Conservation (phyloP, 2,797 vertebrate species). For the Anableps anableps region DNA sequence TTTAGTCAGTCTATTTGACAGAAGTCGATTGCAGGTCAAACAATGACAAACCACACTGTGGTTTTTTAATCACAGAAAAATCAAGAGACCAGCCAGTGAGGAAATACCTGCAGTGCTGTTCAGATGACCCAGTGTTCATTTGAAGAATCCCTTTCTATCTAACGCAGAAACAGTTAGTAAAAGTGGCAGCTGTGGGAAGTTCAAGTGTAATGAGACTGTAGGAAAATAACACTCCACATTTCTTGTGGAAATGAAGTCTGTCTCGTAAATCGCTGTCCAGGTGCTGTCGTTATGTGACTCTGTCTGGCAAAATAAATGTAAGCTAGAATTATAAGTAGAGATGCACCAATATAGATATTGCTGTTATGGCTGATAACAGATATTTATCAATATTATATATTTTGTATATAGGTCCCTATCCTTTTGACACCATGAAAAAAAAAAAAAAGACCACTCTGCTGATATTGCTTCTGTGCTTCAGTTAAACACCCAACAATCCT, state of each 20-base stretch:
- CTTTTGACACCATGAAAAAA: too few relatives aligned
- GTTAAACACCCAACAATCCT: too few relatives aligned
- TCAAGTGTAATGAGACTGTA: background rate
- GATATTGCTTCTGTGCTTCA: too few relatives aligned
- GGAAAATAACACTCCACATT: background rate
- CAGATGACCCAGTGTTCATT: background rate
- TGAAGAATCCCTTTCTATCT: background rate
- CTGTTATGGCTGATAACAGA: too few relatives aligned
- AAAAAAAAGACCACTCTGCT: too few relatives aligned
- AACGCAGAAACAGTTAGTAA: background rate
- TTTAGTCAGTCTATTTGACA: background rate
- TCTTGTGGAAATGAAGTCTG: background rate
- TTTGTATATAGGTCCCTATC: too few relatives aligned
- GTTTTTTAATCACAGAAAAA: conserved; percentile 16
- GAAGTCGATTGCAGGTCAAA: background rate
- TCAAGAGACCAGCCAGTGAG: conserved; percentile 7
- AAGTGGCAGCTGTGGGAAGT: background rate
- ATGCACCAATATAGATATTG: too few relatives aligned
- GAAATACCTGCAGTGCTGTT: background rate
- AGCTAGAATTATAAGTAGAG: background rate
- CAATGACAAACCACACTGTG: background rate
- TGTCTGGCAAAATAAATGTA: background rate
- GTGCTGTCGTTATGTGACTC: background rate
- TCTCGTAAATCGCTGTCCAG: background rate
- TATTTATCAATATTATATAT: too few relatives aligned